These are phyloP conservation scores for Saccostrea glomerata DNA, from an alignment of 1,140 invertebrate genomes.

Conservation along the genomic window DNA sequence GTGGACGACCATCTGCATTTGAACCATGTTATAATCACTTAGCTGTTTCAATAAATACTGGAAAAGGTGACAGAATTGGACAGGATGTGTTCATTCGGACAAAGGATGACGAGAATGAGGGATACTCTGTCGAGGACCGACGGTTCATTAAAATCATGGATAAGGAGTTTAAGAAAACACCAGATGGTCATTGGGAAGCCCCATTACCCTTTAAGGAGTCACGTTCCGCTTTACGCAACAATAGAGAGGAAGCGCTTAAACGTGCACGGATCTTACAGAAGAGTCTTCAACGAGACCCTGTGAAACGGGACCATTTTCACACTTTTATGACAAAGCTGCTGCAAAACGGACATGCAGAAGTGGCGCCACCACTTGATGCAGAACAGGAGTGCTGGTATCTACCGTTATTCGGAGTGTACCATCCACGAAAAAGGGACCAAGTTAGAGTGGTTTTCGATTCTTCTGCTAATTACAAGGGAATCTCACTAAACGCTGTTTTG, in stretches of 20 bases:
- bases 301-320: conserved; percentile 37
- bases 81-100: neutral
- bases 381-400: conserved; percentile 55
- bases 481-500: conserved; percentile 49
- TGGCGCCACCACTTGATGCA: neutral
- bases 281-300: neutral
- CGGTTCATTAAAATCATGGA: conserved; percentile 34
- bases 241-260: conserved; percentile 37
- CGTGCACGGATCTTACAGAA: neutral
- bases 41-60: neutral
- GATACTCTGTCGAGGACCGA: conserved; percentile 48
- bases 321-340: conserved; percentile 47
- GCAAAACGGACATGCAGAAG: conserved; percentile 22
- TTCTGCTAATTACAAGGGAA: conserved; percentile 5
- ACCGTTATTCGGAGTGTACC: conserved; percentile 38
- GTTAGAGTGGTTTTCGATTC: conserved; percentile 53
- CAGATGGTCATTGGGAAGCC: conserved; percentile 40
- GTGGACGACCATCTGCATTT: neutral
- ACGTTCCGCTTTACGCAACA: conserved; percentile 43
- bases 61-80: neutral
- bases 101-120: conserved; percentile 40
- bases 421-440: conserved; percentile 40
- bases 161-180: conserved; percentile 2
- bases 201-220: conserved; percentile 44
- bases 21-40: conserved; percentile 15